phyloP scores from a whole-genome alignment of 2,888 invertebrate genomes.

The Macaria notata region DNA sequence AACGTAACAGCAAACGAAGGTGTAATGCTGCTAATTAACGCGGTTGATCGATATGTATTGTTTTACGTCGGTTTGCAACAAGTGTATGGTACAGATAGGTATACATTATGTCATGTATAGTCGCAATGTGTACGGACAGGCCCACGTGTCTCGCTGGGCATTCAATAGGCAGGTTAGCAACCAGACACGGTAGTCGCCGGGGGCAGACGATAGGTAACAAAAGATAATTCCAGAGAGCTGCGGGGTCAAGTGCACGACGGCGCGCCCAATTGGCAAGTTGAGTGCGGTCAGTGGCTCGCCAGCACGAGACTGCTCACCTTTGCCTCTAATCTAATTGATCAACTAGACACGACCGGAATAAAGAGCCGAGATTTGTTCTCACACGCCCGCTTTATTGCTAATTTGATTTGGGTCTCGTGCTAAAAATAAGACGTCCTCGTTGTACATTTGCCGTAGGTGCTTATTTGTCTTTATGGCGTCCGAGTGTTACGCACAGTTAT shows the following conservation, averaged over 20 bases:
- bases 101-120: too few relatives aligned
- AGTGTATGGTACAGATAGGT: too few relatives aligned
- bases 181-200: constrained; percentile 50
- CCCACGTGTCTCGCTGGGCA: not conserved
- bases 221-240: constrained; percentile 67
- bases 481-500: too few relatives aligned
- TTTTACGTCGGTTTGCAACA: too few relatives aligned
- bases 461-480: too few relatives aligned
- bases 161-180: constrained; percentile 32
- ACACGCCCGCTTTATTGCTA: constrained; percentile 6
- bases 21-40: too few relatives aligned
- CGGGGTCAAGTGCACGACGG: constrained; percentile 73
- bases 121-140: not conserved
- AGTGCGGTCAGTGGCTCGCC: constrained; percentile 73
- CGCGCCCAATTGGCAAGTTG: constrained; percentile 69
- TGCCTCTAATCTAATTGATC: constrained; percentile 32
- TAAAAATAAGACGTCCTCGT: too few relatives aligned
- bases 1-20: too few relatives aligned
- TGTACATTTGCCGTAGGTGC: too few relatives aligned
- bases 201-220: constrained; percentile 64
- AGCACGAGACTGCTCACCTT: constrained; percentile 47
- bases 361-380: constrained; percentile 10
- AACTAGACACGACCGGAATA: constrained; percentile 21
- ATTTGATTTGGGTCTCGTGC: constrained; percentile 2
- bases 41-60: too few relatives aligned